These are phyloP conservation scores for Caenorhabditis sulstoni DNA, from an alignment of 2,888 invertebrate species.

Conservation along the genomic window DNA sequence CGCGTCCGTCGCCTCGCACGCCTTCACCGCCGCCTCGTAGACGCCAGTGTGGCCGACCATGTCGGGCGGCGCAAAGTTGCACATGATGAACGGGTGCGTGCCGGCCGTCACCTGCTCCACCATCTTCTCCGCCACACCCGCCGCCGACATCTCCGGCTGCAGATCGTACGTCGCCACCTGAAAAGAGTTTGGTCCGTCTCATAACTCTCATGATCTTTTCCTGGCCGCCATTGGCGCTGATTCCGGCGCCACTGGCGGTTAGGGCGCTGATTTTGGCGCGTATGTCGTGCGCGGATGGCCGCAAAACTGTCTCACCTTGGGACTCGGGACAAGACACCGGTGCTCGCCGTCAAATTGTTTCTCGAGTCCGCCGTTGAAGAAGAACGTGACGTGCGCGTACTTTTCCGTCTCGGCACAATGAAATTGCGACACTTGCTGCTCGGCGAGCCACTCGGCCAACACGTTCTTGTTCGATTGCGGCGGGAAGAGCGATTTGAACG, in stretches of 20 bases:
- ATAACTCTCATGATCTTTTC: too few relatives aligned
- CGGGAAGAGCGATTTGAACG: slow-evolving; percentile 81
- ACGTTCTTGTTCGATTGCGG: slow-evolving; percentile 82
- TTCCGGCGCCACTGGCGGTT: too few relatives aligned
- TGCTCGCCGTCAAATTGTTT: slow-evolving; percentile 81
- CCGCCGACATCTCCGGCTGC: slow-evolving; percentile 82
- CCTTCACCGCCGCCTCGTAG: slow-evolving; percentile 67
- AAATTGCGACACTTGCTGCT: slow-evolving; percentile 80
- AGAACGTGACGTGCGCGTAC: slow-evolving; percentile 83
- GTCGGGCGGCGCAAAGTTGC: slow-evolving; percentile 83
- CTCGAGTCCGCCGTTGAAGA: slow-evolving; percentile 82
- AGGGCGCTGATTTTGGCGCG: too few relatives aligned
- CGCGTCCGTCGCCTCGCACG: slow-evolving; percentile 76
- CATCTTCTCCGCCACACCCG: slow-evolving; percentile 82
- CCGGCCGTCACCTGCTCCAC: slow-evolving; percentile 76
- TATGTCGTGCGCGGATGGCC: too few relatives aligned
- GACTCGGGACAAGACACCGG: slow-evolving; percentile 82
- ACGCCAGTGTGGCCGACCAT: slow-evolving; percentile 82
- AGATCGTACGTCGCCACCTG: slow-evolving; percentile 82
- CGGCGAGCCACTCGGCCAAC: slow-evolving; percentile 82
- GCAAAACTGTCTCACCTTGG: slow-evolving; percentile 81
- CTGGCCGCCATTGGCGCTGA: too few relatives aligned
- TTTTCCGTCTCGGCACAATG: slow-evolving; percentile 81
- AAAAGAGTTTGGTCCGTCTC: too few relatives aligned
- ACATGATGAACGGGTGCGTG: slow-evolving; percentile 82